Evolutionary conservation across 2,888 invertebrate genomes (phyloP).

Genomic region (Dryocosmus kuriphilus): DNA sequence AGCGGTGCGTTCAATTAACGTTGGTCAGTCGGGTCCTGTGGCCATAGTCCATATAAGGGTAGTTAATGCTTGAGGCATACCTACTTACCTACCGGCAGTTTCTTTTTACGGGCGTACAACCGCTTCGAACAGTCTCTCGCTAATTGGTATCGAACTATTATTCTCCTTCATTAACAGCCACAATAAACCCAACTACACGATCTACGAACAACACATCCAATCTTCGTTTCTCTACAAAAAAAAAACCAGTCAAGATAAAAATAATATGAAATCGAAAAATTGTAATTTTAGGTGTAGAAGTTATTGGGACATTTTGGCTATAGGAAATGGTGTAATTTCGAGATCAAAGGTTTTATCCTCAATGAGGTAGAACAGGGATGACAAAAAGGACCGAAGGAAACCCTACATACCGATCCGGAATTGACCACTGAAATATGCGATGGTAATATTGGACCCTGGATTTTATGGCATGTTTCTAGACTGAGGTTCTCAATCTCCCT

Average conservation of each 20-base stretch:
- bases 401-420: constrained; percentile 49
- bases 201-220: constrained; percentile 25
- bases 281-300: neutral
- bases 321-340: constrained; percentile 53
- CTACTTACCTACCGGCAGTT: constrained; percentile 76
- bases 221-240: neutral
- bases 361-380: constrained; percentile 43
- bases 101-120: constrained; percentile 74
- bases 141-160: constrained; percentile 78
- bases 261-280: constrained; percentile 3
- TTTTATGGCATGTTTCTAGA: constrained; percentile 62
- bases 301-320: constrained; percentile 44
- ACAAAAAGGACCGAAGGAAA: constrained; percentile 38
- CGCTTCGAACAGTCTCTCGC: constrained; percentile 69
- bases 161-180: constrained; percentile 73
- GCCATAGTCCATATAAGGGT: constrained; percentile 67
- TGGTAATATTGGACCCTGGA: constrained; percentile 59
- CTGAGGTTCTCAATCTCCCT: constrained; percentile 56
- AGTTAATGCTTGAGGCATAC: constrained; percentile 75
- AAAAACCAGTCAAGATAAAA: neutral
- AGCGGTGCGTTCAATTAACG: constrained; percentile 78
- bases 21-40: constrained; percentile 68
- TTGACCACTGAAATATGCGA: constrained; percentile 61
- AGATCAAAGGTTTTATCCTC: constrained; percentile 59
- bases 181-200: constrained; percentile 56